A percentile compares a stretch with the other conserved stretches of the same genome.
Conservation (phyloP, 1,140 invertebrate genomes). For the Formica exsecta region DNA sequence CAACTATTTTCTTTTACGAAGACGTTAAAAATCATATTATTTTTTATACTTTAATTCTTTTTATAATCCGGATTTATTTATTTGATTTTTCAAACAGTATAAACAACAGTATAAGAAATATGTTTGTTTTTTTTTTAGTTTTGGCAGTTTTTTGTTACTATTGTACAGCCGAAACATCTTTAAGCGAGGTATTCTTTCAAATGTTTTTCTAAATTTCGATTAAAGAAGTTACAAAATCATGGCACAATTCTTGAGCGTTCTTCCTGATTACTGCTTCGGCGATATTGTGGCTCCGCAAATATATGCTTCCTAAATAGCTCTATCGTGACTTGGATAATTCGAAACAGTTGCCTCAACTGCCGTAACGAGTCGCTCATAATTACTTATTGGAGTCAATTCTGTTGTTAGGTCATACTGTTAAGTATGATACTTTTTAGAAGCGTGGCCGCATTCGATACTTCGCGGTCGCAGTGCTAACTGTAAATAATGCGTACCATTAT, state of each 20-base stretch:
- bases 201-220: too few species aligned
- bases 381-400: constrained; percentile 50
- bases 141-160: too few species aligned
- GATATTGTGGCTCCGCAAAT: constrained; percentile 41
- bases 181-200: too few species aligned
- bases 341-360: constrained; percentile 54
- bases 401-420: constrained; percentile 43
- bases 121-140: too few species aligned
- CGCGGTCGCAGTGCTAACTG: constrained; percentile 42
- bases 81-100: too few species aligned
- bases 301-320: constrained; percentile 52
- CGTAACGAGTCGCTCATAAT: constrained; percentile 44
- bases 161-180: too few species aligned
- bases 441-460: constrained; percentile 38
- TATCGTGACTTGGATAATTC: constrained; percentile 60
- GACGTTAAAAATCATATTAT: too few species aligned
- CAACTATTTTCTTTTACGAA: too few species aligned
- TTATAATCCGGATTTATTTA: too few species aligned
- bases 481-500: constrained; percentile 60
- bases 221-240: too few species aligned
- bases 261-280: constrained; percentile 31
- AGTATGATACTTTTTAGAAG: constrained; percentile 46
- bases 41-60: too few species aligned
- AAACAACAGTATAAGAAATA: too few species aligned
- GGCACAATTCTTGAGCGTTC: constrained; percentile 2